Conservation (phyloP, 2,888 invertebrate species). For the Pachydiplax longipennis region DNA sequence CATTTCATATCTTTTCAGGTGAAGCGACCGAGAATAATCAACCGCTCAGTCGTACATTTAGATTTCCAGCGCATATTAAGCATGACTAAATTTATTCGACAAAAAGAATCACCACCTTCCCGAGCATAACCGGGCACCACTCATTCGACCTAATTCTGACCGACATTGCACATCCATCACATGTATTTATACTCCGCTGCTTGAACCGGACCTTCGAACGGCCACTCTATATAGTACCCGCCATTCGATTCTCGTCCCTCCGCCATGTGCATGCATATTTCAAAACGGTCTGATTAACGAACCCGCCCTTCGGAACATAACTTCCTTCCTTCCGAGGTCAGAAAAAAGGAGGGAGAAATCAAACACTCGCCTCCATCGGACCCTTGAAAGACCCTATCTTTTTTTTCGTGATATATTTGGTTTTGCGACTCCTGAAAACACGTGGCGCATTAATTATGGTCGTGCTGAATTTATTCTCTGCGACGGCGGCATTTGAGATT, state of each 20-base stretch:
- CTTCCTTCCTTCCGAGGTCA: neutral
- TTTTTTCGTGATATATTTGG: neutral
- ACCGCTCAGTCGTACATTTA: too few relatives aligned
- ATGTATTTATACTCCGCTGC: neutral
- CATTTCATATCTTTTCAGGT: too few relatives aligned
- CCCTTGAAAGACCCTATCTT: neutral
- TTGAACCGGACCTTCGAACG: neutral
- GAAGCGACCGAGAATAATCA: too few relatives aligned
- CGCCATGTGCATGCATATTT: slow-evolving; percentile 1
- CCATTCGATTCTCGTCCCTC: neutral
- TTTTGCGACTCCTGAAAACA: neutral
- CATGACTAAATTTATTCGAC: too few relatives aligned
- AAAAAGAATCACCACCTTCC: neutral
- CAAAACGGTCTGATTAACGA: neutral
- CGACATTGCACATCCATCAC: neutral
- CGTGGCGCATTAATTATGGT: neutral
- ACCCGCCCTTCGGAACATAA: neutral
- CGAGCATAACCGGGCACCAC: neutral
- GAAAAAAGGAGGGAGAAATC: neutral
- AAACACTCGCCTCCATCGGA: neutral
- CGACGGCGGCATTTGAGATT: neutral
- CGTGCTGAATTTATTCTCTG: neutral
- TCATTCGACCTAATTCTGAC: slow-evolving; percentile 27
- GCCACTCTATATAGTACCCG: neutral
- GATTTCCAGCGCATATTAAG: too few relatives aligned